phyloP scores from a whole-genome alignment of 2,797 vertebrate species.

The Schizothorax lantsangensis region DNA sequence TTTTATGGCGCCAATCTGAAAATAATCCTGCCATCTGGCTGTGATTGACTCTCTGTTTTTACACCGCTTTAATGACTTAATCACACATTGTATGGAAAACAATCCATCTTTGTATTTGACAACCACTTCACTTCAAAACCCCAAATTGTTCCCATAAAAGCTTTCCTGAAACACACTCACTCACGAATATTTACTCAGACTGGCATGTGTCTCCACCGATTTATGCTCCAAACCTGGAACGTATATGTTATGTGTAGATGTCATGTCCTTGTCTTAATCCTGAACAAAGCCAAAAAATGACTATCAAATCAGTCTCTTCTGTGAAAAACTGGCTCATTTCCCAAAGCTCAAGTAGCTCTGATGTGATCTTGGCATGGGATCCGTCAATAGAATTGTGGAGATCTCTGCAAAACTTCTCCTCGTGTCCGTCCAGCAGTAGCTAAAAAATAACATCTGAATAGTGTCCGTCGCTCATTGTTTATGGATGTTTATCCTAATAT shows the following conservation, averaged over 20 bases:
- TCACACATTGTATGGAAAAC: constrained; percentile 78
- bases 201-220: constrained; percentile 64
- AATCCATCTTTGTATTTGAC: constrained; percentile 80
- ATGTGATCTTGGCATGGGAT: constrained; percentile 39
- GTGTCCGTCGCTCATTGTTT: neutral
- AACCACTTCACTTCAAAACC: constrained; percentile 76
- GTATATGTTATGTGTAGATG: constrained; percentile 43
- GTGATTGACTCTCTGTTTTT: constrained; percentile 73
- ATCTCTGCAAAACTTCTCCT: constrained; percentile 17
- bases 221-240: constrained; percentile 52
- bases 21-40: constrained; percentile 77
- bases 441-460: constrained; percentile 11
- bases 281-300: neutral
- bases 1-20: constrained; percentile 52
- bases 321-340: constrained; percentile 27
- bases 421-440: constrained; percentile 19
- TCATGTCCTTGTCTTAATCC: constrained; percentile 40
- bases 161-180: constrained; percentile 58
- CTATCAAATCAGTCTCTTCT: constrained; percentile 19
- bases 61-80: constrained; percentile 77
- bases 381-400: constrained; percentile 11
- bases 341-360: constrained; percentile 11
- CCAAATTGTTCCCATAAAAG: constrained; percentile 80
- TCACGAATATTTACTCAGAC: constrained; percentile 64
- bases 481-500: constrained; percentile 27